Conservation (phyloP, 2,888 invertebrate species). For the Dione juno region DNA sequence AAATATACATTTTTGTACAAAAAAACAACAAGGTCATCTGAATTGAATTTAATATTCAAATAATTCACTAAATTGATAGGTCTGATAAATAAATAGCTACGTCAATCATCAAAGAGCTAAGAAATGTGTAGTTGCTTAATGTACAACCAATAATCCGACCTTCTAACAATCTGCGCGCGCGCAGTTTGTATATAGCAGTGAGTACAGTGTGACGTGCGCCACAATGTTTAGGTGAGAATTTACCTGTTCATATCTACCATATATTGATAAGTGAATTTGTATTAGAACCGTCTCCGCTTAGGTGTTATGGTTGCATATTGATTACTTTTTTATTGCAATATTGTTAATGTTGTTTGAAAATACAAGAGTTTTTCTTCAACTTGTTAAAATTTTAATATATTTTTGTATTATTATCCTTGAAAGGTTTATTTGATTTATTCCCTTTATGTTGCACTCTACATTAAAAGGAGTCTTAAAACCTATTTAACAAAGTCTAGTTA, state of each 20-base stretch:
- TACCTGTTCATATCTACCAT: slow-evolving; percentile 18
- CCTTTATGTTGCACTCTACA: too few species aligned
- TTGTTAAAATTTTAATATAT: neutral
- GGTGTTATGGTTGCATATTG: neutral
- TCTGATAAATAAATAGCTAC: slow-evolving; percentile 35
- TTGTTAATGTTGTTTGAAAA: neutral
- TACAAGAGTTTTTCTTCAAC: neutral
- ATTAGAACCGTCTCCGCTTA: neutral
- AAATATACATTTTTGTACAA: too few species aligned
- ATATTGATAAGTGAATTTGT: slow-evolving; percentile 13
- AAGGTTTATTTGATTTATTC: neutral
- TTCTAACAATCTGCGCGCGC: slow-evolving; percentile 46
- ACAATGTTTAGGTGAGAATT: slow-evolving; percentile 51
- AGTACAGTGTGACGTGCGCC: slow-evolving; percentile 46
- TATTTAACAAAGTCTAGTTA: too few species aligned
- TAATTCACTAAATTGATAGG: neutral
- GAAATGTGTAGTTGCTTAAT: slow-evolving; percentile 38
- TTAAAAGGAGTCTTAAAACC: too few species aligned
- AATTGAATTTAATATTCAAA: neutral
- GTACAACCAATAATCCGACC: slow-evolving; percentile 38
- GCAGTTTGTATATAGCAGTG: slow-evolving; percentile 49
- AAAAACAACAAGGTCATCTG: neutral
- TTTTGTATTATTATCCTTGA: neutral
- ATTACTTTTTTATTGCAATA: neutral
- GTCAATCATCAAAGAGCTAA: slow-evolving; percentile 41